phyloP scores from a whole-genome alignment of 2,888 invertebrate species.

The Laothoe populi region DNA sequence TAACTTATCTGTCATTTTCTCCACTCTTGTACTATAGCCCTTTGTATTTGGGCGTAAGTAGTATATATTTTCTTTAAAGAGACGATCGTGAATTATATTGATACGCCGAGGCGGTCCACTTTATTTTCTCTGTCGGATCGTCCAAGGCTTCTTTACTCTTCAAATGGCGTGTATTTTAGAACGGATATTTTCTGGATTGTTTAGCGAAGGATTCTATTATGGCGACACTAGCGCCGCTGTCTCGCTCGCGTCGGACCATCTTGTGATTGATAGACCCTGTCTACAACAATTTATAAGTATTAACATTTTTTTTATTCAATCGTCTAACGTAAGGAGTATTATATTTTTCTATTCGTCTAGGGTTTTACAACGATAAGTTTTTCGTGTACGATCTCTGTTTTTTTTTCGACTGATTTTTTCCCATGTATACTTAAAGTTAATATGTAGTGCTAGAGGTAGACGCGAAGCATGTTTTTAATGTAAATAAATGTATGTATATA shows the following conservation, averaged over 20 bases:
- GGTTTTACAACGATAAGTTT: slow-evolving; percentile 56
- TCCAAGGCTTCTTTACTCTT: not conserved
- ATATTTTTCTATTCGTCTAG: slow-evolving; percentile 60
- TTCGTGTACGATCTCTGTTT: slow-evolving; percentile 30
- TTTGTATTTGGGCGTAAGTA: slow-evolving; percentile 9
- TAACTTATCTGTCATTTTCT: not conserved
- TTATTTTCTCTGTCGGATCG: slow-evolving; percentile 8
- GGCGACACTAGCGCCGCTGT: slow-evolving; percentile 1
- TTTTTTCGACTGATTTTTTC: slow-evolving; percentile 67
- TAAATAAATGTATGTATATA: slow-evolving; percentile 58
- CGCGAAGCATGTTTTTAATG: slow-evolving; percentile 45
- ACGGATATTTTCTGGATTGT: not conserved
- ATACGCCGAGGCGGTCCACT: not conserved
- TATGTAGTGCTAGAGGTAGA: slow-evolving; percentile 44
- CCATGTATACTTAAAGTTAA: slow-evolving; percentile 36
- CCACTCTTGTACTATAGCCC: not conserved
- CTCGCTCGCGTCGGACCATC: slow-evolving; percentile 7
- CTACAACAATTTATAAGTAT: slow-evolving; percentile 22
- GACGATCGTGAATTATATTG: not conserved
- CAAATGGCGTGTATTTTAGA: not conserved
- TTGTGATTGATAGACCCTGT: slow-evolving; percentile 23
- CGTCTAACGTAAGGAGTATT: slow-evolving; percentile 47
- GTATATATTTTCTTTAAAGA: slow-evolving; percentile 1
- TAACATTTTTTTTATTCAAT: slow-evolving; percentile 48
- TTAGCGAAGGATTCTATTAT: not conserved